Evolutionary conservation across 1,140 invertebrate species (phyloP).

Genomic region (Zeugodacus cucurbitae): DNA sequence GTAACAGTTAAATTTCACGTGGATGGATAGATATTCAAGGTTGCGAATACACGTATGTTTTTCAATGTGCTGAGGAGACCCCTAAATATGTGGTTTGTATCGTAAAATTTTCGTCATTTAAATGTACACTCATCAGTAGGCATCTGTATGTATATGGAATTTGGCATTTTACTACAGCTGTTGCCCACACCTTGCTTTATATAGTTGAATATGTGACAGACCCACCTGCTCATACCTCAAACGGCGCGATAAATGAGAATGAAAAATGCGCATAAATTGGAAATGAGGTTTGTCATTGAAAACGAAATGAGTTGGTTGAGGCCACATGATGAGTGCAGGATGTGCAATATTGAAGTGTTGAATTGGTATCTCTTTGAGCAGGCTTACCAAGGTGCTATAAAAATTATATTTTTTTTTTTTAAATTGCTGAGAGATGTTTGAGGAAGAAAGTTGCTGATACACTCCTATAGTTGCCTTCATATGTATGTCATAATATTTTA

Average conservation of each 20-base stretch:
- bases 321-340: neutral
- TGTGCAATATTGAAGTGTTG: neutral
- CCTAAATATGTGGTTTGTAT: neutral
- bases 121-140: neutral
- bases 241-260: neutral
- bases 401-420: too few species aligned
- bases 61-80: neutral
- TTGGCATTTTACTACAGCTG: too few species aligned
- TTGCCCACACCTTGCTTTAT: too few species aligned
- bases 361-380: neutral
- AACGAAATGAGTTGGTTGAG: neutral
- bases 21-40: neutral
- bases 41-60: neutral
- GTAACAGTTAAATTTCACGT: neutral
- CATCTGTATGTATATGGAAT: neutral
- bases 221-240: neutral
- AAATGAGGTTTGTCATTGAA: slow-evolving; percentile 16
- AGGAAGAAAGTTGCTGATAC: too few species aligned
- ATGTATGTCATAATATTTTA: too few species aligned
- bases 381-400: too few species aligned
- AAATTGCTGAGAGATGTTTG: too few species aligned
- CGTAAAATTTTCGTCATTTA: neutral
- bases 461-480: too few species aligned
- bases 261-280: neutral
- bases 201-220: too few species aligned